Evolutionary conservation across 2,888 invertebrate genomes (phyloP), one percentile per base, ranked within the genome.

Genomic region (Camptogramma bilineatum): DNA sequence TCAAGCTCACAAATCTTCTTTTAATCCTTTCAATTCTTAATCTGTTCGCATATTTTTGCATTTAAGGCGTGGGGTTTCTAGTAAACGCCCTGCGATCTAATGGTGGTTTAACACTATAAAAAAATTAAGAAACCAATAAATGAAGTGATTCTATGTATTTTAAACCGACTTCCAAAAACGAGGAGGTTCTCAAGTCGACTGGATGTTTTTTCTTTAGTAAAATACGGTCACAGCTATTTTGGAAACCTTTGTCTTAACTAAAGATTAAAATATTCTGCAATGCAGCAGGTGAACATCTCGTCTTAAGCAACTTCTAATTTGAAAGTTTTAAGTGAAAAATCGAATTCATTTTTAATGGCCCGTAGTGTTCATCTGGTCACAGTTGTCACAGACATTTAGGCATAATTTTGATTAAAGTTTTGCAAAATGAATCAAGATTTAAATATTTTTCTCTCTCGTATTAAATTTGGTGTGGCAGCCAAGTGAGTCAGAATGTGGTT

Each of bases 11-110:
- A 76, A 79, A 76, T 68, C 71, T 68, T 73, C 78, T 67, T 83
- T 80, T 80, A 78, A 81, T 78, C 70, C 74, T 73, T 77, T 73
- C 52, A 77, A 74, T 77, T 76, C 69, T 77, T 75, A 75, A 77
- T 77, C 71, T 69, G 73, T 47, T 66, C 24, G 64, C 42, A 62
- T 71, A 68, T 65, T 73, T 71, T 68, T 63, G 60, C 62, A 68
- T 65, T 64, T 51, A 19, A 52, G 16, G 7, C 51, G 17, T 19
- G 19, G 1, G 0, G 19, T 48, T 21, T 48, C 13, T 21, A 21
- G 7, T n/a, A n/a, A n/a, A n/a, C n/a, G n/a, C n/a, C n/a, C n/a
- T n/a, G n/a, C n/a, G n/a, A n/a, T n/a, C n/a, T n/a, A n/a, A n/a
- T n/a, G n/a, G n/a, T n/a, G n/a, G n/a, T n/a, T n/a, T n/a, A n/a